A percentile compares a stretch with the other conserved stretches of the same genome.
phyloP scores from a whole-genome alignment of 2,888 invertebrate genomes.

The Andrena flavipes region DNA sequence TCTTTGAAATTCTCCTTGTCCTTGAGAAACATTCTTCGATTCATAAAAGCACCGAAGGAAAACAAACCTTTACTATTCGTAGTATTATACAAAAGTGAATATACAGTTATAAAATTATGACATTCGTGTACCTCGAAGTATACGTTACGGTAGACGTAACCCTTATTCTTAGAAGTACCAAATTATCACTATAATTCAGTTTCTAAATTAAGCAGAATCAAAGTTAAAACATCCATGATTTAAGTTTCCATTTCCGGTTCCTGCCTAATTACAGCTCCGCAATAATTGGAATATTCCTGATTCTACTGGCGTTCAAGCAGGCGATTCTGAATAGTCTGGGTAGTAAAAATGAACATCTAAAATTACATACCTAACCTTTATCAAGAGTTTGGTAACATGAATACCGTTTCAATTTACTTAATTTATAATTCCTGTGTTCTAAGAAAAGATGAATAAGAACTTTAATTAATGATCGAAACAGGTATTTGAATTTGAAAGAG shows the following conservation, averaged over 20 bases:
- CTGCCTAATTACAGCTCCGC: not conserved
- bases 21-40: not conserved
- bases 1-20: not conserved
- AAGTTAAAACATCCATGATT: no score
- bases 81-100: no score
- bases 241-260: not conserved
- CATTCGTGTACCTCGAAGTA: not conserved
- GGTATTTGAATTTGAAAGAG: conserved; percentile 22
- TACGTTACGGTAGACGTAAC: not conserved
- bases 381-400: conserved; percentile 4
- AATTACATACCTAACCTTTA: not conserved
- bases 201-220: not conserved
- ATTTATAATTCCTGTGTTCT: not conserved
- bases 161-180: not conserved
- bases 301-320: not conserved
- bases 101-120: not conserved
- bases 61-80: not conserved
- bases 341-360: no score
- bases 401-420: not conserved
- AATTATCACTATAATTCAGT: not conserved
- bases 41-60: not conserved
- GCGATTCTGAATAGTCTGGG: not conserved
- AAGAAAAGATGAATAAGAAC: not conserved
- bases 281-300: conserved; percentile 43
- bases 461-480: not conserved